phyloP scores from a whole-genome alignment of 2,888 invertebrate species.

The Spisula subtruncata region DNA sequence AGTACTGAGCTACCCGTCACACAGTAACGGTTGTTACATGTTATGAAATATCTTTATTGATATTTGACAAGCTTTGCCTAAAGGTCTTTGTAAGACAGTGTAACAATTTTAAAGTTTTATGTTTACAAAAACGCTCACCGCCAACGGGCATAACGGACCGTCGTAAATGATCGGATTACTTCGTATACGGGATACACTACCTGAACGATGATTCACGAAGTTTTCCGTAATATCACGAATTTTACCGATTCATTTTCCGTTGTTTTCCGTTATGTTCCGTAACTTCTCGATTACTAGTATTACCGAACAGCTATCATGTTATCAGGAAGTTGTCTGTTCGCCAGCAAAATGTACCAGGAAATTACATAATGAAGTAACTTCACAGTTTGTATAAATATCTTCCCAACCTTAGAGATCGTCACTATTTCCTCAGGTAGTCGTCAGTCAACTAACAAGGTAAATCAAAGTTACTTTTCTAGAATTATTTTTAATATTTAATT shows the following conservation, averaged over 20 bases:
- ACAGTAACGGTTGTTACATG: not conserved
- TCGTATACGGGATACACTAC: not conserved
- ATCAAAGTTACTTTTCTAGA: not conserved
- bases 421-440: conserved; percentile 46
- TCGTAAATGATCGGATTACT: not conserved
- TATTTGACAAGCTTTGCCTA: not conserved
- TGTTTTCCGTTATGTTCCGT: conserved; percentile 2
- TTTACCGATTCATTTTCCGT: not conserved
- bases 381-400: not conserved
- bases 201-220: not conserved
- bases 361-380: conserved; percentile 28
- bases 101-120: not conserved
- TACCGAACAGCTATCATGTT: not conserved
- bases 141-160: conserved; percentile 1
- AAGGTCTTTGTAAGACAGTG: not conserved
- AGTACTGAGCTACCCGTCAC: not conserved
- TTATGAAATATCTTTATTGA: not conserved
- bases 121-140: not conserved
- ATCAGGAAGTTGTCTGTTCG: conserved; percentile 18
- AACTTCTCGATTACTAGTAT: not conserved
- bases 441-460: conserved; percentile 47
- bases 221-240: not conserved
- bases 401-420: not conserved
- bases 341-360: conserved; percentile 32
- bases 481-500: too few relatives aligned